phyloP scores from a whole-genome alignment of 2,113 vertebrate species.

The Bothrops jararaca region DNA sequence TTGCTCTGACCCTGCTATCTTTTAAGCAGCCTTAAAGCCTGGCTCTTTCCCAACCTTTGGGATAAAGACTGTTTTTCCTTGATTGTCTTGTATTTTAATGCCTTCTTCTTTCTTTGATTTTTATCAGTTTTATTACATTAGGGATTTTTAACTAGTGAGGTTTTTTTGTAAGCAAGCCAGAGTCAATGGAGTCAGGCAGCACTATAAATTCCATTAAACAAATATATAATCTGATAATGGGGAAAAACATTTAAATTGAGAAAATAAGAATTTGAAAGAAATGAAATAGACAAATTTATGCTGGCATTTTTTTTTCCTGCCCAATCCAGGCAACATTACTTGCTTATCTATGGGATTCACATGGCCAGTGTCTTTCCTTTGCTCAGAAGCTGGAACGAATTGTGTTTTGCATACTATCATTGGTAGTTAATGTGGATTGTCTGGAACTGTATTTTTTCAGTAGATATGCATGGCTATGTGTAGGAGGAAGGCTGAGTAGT shows the following conservation, averaged over 20 bases:
- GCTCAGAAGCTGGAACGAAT: neutral
- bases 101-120: neutral
- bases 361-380: neutral
- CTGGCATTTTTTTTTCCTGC: neutral
- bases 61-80: neutral
- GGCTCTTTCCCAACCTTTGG: neutral
- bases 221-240: neutral
- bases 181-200: neutral
- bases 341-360: neutral
- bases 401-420: neutral
- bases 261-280: neutral
- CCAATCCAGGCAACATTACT: neutral
- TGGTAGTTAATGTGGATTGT: neutral
- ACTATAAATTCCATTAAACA: neutral
- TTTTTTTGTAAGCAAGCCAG: neutral
- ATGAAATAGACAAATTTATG: neutral
- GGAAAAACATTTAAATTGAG: neutral
- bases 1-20: neutral
- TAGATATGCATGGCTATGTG: neutral
- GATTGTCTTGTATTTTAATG: neutral
- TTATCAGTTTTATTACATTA: neutral
- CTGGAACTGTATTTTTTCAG: neutral
- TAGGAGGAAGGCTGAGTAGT: neutral
- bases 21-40: neutral
- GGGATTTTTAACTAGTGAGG: neutral